These are phyloP conservation scores for Tenrec ecaudatus DNA, from an alignment of 2,113 vertebrate species.

Conservation along the genomic window DNA sequence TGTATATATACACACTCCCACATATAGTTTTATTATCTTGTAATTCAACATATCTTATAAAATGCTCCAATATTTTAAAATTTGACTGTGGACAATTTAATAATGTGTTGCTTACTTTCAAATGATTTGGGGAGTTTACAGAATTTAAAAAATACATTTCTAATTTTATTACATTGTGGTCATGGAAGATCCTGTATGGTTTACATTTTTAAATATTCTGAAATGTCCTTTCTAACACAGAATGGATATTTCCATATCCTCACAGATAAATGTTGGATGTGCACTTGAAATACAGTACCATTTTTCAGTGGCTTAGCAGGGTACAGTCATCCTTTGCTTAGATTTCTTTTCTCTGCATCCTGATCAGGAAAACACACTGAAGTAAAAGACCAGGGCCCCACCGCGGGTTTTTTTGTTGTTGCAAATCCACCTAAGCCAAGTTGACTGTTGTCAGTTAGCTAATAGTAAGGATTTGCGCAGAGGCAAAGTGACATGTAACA, in stretches of 20 bases:
- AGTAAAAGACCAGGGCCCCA: neutral
- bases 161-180: neutral
- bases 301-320: neutral
- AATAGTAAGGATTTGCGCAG: neutral
- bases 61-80: neutral
- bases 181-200: neutral
- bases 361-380: neutral
- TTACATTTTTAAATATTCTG: neutral
- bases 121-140: slow-evolving; percentile 26
- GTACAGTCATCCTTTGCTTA: neutral
- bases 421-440: neutral
- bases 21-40: neutral
- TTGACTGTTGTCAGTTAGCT: neutral
- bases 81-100: neutral
- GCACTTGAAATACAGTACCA: neutral
- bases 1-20: no score
- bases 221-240: neutral
- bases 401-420: neutral
- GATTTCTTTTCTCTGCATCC: neutral
- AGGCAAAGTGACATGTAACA: neutral
- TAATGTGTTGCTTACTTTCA: neutral
- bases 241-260: neutral
- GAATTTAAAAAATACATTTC: neutral
- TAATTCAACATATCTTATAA: neutral
- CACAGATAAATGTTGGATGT: neutral